Evolutionary conservation across 2,888 invertebrate species (phyloP).

Genomic region (Onchidella celtica): DNA sequence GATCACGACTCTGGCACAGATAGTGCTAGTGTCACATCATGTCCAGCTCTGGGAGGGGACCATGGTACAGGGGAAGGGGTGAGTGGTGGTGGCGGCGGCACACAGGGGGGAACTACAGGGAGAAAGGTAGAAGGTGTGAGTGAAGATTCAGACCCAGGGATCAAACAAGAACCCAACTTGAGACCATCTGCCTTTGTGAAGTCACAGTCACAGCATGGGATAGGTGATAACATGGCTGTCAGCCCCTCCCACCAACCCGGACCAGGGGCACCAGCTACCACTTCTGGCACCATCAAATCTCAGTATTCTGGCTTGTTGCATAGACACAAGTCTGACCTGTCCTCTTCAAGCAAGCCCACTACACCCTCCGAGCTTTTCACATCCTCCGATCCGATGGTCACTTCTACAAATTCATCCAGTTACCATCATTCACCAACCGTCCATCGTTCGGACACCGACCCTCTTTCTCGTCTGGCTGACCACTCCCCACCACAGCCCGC

Average conservation of each 20-base stretch:
- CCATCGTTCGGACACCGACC: slow-evolving; percentile 48
- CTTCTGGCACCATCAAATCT: slow-evolving; percentile 57
- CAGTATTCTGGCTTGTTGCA: slow-evolving; percentile 70
- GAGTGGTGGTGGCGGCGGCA: background rate
- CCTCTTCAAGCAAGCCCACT: slow-evolving; percentile 65
- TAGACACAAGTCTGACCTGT: slow-evolving; percentile 77
- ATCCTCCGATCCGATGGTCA: slow-evolving; percentile 39
- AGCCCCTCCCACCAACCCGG: background rate
- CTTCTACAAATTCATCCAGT: slow-evolving; percentile 36
- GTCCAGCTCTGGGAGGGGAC: slow-evolving; percentile 59
- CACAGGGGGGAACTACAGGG: background rate
- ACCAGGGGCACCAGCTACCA: slow-evolving; percentile 18
- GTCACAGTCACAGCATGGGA: slow-evolving; percentile 75
- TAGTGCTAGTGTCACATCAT: slow-evolving; percentile 71
- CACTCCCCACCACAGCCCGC: slow-evolving; percentile 48
- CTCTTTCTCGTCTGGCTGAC: slow-evolving; percentile 37
- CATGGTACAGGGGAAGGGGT: slow-evolving; percentile 28
- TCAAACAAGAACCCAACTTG: slow-evolving; percentile 74
- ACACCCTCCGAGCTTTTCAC: slow-evolving; percentile 56
- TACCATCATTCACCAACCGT: slow-evolving; percentile 39
- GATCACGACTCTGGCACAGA: slow-evolving; percentile 75
- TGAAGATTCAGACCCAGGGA: slow-evolving; percentile 62
- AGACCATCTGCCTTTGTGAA: slow-evolving; percentile 76
- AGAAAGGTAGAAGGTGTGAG: slow-evolving; percentile 33
- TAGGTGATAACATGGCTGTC: slow-evolving; percentile 57